Evolutionary conservation across 2,888 invertebrate genomes (phyloP).

Genomic region (Lamellibrachia satsuma): DNA sequence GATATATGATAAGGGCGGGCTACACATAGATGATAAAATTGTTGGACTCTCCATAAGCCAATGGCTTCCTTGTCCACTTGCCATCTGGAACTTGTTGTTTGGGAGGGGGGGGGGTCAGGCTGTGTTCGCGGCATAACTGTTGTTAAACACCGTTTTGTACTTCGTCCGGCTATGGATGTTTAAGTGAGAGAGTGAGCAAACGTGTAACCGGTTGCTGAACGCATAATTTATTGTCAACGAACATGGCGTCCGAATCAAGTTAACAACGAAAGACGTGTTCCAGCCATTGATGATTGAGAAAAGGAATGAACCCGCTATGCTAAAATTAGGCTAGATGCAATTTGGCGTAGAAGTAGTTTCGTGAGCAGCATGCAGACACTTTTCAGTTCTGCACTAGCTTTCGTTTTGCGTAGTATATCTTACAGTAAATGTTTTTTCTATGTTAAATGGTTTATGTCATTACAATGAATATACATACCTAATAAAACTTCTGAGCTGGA

Average conservation of each 20-base stretch:
- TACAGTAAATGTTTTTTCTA: neutral
- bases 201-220: neutral
- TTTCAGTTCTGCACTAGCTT: neutral
- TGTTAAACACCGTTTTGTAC: too few relatives aligned
- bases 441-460: neutral
- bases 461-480: neutral
- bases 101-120: neutral
- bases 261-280: neutral
- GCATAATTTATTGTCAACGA: neutral
- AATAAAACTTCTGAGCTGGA: conserved; percentile 5
- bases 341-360: neutral
- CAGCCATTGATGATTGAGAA: neutral
- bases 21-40: too few relatives aligned
- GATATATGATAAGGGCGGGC: too few relatives aligned
- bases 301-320: conserved; percentile 5
- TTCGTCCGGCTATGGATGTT: too few relatives aligned
- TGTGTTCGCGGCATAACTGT: neutral
- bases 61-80: too few relatives aligned
- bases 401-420: neutral
- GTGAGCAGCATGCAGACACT: neutral
- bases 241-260: neutral
- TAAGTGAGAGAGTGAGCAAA: neutral
- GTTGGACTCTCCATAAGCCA: too few relatives aligned
- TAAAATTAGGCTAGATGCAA: neutral
- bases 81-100: too few relatives aligned